These are phyloP conservation scores for Phortica variegata DNA, from an alignment of 1,140 invertebrate genomes.

Conservation along the genomic window DNA sequence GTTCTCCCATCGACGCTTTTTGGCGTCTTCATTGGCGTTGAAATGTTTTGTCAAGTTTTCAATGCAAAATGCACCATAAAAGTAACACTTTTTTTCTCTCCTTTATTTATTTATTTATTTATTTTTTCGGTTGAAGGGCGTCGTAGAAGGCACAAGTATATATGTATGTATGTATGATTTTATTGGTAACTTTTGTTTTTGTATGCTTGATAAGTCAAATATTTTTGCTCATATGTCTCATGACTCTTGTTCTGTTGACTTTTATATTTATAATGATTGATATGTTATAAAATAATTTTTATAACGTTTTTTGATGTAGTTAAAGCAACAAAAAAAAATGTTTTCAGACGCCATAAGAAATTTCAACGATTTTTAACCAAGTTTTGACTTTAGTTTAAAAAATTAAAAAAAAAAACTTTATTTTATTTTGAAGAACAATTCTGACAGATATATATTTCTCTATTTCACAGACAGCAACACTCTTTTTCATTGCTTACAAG, in stretches of 20 bases:
- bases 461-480: too few relatives aligned
- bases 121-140: not conserved
- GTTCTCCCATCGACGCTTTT: slow-evolving; percentile 48
- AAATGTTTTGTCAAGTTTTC: slow-evolving; percentile 54
- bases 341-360: not conserved
- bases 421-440: not conserved
- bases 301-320: not conserved
- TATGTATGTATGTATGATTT: not conserved
- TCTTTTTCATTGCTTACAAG: too few relatives aligned
- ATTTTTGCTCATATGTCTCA: not conserved
- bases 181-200: not conserved
- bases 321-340: too few relatives aligned
- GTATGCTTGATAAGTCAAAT: not conserved
- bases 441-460: too few relatives aligned
- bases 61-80: slow-evolving; percentile 18
- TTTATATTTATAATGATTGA: not conserved
- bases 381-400: not conserved
- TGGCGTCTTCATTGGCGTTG: slow-evolving; percentile 41
- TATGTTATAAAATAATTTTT: not conserved
- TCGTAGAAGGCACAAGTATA: not conserved
- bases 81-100: slow-evolving; percentile 19
- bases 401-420: not conserved
- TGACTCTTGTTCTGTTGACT: too few relatives aligned
- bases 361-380: not conserved
- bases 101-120: slow-evolving; percentile 17